These are phyloP conservation scores for Nudaria mundana DNA, from an alignment of 2,888 invertebrate genomes.

Conservation along the genomic window DNA sequence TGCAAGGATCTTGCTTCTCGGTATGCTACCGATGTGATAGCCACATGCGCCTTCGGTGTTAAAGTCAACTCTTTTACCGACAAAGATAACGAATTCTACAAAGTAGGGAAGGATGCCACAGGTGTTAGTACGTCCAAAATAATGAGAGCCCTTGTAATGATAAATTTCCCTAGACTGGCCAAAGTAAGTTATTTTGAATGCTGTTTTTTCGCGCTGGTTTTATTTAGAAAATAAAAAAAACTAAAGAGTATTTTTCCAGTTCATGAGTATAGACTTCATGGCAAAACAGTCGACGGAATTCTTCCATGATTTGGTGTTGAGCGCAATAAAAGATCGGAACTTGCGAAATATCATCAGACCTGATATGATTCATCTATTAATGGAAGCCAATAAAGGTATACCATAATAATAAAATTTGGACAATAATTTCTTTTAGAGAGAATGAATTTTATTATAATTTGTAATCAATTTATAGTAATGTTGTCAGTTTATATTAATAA, in stretches of 20 bases:
- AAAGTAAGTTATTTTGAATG: no score
- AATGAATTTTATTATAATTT: neutral
- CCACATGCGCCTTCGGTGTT: constrained; percentile 74
- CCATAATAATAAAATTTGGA: no score
- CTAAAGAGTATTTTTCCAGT: no score
- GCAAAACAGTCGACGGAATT: constrained; percentile 33
- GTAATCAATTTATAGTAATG: no score
- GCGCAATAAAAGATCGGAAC: constrained; percentile 60
- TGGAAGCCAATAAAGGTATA: constrained; percentile 76
- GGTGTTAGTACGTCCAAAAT: constrained; percentile 35
- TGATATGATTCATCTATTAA: constrained; percentile 79
- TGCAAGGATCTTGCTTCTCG: constrained; percentile 66
- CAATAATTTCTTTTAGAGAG: neutral
- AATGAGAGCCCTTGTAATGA: constrained; percentile 33
- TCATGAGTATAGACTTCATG: constrained; percentile 34
- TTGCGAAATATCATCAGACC: constrained; percentile 55
- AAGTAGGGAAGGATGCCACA: constrained; percentile 69
- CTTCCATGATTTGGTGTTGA: constrained; percentile 52
- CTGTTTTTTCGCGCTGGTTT: no score
- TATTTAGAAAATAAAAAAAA: no score
- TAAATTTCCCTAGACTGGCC: constrained; percentile 33
- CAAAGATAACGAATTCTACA: constrained; percentile 77
- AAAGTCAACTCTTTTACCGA: constrained; percentile 78
- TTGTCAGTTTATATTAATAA: no score
- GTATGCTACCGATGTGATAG: constrained; percentile 77